Percentiles rank a stretch among this genome's conserved stretches.
Evolutionary conservation across 1,140 invertebrate species (phyloP).

Genomic region (Aphis gossypii): DNA sequence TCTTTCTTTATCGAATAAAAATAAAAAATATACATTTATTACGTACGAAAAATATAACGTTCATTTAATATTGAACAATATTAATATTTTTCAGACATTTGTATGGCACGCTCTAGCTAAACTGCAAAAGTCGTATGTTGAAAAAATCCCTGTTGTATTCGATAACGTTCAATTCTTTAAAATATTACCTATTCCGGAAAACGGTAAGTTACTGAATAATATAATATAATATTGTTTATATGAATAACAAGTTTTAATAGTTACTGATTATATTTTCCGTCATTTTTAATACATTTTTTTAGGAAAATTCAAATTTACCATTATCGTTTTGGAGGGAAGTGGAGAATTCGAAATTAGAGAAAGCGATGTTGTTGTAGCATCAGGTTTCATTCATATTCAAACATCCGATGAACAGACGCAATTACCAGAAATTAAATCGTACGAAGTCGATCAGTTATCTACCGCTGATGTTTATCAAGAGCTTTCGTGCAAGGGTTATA

Average conservation of each 20-base stretch:
- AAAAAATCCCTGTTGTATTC: constrained; percentile 29
- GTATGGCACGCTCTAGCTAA: constrained; percentile 56
- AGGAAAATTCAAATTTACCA: constrained; percentile 26
- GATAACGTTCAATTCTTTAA: constrained; percentile 53
- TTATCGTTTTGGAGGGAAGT: constrained; percentile 47
- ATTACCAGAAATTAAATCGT: not conserved
- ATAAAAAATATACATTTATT: not conserved
- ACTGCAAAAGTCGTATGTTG: not conserved
- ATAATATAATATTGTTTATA: too few relatives aligned
- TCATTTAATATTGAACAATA: not conserved
- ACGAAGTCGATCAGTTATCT: constrained; percentile 19
- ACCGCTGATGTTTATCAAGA: constrained; percentile 56
- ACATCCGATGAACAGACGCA: constrained; percentile 32
- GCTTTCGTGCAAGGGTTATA: constrained; percentile 49
- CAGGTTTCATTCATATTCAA: constrained; percentile 45
- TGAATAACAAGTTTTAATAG: too few relatives aligned
- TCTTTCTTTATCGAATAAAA: not conserved
- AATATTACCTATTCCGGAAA: not conserved
- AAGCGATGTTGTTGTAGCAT: constrained; percentile 12
- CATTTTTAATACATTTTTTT: not conserved
- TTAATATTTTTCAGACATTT: constrained; percentile 20
- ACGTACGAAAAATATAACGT: not conserved
- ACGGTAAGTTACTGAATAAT: not conserved
- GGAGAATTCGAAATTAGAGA: constrained; percentile 53
- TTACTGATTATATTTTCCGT: not conserved